Evolutionary conservation across 2,888 invertebrate species (phyloP), one percentile per base, ranked within the genome.

Genomic region (Volucella bombylans): DNA sequence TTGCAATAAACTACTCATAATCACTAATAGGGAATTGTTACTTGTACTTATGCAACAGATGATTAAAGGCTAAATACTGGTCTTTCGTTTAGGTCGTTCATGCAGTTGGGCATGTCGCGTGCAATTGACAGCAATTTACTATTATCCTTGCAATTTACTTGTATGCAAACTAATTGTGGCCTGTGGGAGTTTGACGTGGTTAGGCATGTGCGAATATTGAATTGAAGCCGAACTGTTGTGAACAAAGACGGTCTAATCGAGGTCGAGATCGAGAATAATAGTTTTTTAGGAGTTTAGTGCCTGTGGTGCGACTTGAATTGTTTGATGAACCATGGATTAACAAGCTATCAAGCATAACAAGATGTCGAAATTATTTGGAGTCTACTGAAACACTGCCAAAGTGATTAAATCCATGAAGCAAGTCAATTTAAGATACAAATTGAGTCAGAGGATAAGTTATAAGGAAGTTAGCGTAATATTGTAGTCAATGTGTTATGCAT

Each of bases 101-200:
- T 64, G 49, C 43, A 62, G 43, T 68, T 68, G 69, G 38, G 65
- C 54, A 69, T 65, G 67, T 82, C 68, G 47, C 61, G 15, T 82
- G 78, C 64, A 73, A 64, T 65, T 72, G 85, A 62, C 76, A 81
- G 76, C 61, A 76, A 76, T 62, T 83, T 74, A 59, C 74, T 14
- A 76, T 74, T 65, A 65, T 43, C 47, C 49, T 10, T 38, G 54
- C 12, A 54, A 57, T 31, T 45, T 47, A 10, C 18, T 67, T 23
- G 18, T 38, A 18, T 49, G 15, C 39, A 62, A 61, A 39, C 15
- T 65, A 14, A 65, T 52, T 67, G 65, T 54, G 18, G 55, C 43
- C 43, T 64, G 76, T 77, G 82, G 65, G 59, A 65, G 65, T 57
- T 77, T 71, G n/a, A 8, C 15, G 15, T 65, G 38, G 41, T 38